A percentile compares a stretch with the other conserved stretches of the same genome.
These are phyloP conservation scores for Ophion slaviceki DNA, from an alignment of 2,888 invertebrate genomes.

Conservation along the genomic window DNA sequence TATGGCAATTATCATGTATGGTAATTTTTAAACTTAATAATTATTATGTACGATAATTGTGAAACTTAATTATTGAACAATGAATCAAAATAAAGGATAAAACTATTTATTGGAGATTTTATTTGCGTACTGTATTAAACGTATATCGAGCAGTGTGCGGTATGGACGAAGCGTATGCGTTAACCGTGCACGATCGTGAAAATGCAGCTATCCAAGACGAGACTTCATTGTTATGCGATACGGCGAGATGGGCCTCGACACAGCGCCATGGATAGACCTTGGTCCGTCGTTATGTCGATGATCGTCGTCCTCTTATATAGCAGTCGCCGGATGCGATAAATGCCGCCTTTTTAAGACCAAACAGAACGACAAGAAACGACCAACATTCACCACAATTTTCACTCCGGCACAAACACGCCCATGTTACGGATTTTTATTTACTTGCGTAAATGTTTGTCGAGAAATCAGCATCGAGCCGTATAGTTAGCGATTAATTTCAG, in stretches of 20 bases:
- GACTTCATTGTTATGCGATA: slow-evolving; percentile 76
- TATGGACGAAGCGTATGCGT: slow-evolving; percentile 27
- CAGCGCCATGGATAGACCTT: slow-evolving; percentile 71
- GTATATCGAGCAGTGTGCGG: neutral
- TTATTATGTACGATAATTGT: no score
- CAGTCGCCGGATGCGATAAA: slow-evolving; percentile 75
- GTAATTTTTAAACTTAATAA: no score
- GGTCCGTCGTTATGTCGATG: slow-evolving; percentile 63
- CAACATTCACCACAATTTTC: neutral
- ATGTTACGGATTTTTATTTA: neutral
- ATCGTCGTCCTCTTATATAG: slow-evolving; percentile 41
- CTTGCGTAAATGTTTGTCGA: neutral
- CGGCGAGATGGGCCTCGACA: slow-evolving; percentile 60
- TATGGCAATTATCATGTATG: no score
- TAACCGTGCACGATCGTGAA: slow-evolving; percentile 70
- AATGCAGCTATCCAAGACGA: slow-evolving; percentile 68
- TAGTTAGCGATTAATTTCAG: neutral
- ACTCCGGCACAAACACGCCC: no score
- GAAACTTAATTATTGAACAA: no score
- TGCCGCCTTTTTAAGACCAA: slow-evolving; percentile 74
- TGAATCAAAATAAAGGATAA: no score
- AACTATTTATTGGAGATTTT: neutral
- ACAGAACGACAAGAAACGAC: slow-evolving; percentile 58
- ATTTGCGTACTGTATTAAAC: neutral
- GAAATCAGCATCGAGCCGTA: neutral